phyloP scores from a whole-genome alignment of 2,797 vertebrate species.

The Periophthalmus magnuspinnatus region DNA sequence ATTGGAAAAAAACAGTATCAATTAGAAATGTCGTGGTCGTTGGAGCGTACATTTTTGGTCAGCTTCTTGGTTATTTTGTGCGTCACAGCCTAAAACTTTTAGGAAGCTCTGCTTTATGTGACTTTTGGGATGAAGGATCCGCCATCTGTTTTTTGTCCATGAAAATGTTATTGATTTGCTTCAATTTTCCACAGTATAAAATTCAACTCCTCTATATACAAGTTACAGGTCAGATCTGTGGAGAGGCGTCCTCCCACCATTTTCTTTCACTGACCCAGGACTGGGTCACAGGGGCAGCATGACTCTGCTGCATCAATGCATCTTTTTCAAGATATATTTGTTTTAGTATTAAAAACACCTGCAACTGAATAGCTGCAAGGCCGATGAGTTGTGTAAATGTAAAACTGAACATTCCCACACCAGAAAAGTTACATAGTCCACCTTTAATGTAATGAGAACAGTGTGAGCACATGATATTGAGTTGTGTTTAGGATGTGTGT shows the following conservation, averaged over 20 bases:
- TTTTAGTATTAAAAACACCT: not conserved
- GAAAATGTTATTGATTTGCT: no score
- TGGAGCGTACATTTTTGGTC: no score
- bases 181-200: no score
- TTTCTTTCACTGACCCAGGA: no score
- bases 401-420: not conserved
- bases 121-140: no score
- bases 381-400: not conserved
- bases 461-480: not conserved
- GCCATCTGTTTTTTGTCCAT: no score
- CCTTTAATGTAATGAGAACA: not conserved
- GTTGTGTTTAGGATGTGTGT: slow-evolving; percentile 43
- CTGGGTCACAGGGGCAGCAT: no score
- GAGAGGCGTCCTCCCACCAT: not conserved
- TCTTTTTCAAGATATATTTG: not conserved
- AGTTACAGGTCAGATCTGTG: not conserved
- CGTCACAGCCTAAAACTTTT: no score
- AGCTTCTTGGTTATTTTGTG: no score
- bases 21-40: no score
- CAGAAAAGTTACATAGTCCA: not conserved
- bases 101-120: no score
- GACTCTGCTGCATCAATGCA: not conserved
- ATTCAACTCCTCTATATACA: not conserved
- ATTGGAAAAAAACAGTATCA: no score
- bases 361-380: not conserved